These are phyloP conservation scores for Malthinus flaveolus DNA, from an alignment of 2,888 invertebrate species.

Conservation along the genomic window DNA sequence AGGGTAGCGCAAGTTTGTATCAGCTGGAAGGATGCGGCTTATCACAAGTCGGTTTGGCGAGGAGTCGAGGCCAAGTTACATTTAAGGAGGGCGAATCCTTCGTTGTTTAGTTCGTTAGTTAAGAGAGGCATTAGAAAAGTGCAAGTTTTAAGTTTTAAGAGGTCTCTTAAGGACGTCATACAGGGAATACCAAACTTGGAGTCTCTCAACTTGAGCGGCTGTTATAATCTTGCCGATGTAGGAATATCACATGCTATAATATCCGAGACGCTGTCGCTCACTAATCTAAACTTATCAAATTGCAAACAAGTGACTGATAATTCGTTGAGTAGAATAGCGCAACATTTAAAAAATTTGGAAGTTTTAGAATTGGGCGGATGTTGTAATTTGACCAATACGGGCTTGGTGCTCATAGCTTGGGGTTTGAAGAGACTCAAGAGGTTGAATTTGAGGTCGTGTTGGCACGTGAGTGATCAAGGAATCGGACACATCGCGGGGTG, in stretches of 20 bases:
- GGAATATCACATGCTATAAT: constrained; percentile 83
- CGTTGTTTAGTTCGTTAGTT: constrained; percentile 83
- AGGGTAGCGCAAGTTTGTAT: constrained; percentile 88
- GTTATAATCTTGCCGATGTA: constrained; percentile 89
- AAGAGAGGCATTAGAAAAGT: constrained; percentile 85
- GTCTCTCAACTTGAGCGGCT: constrained; percentile 87
- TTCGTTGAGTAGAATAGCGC: constrained; percentile 82
- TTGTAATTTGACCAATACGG: constrained; percentile 87
- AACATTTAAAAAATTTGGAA: constrained; percentile 82
- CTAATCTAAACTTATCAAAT: constrained; percentile 82
- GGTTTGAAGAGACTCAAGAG: constrained; percentile 81
- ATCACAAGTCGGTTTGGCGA: constrained; percentile 91
- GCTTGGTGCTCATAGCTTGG: constrained; percentile 84
- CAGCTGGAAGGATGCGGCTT: constrained; percentile 90
- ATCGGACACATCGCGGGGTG: constrained; percentile 85
- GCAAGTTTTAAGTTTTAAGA: constrained; percentile 83
- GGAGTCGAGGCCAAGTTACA: constrained; percentile 92
- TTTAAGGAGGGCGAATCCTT: constrained; percentile 79
- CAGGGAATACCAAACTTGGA: constrained; percentile 84
- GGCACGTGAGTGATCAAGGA: constrained; percentile 89
- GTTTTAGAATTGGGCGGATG: constrained; percentile 90
- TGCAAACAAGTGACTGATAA: constrained; percentile 96
- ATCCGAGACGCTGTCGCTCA: constrained; percentile 74
- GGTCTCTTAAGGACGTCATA: constrained; percentile 83
- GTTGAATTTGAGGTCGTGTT: constrained; percentile 88